These are phyloP conservation scores for Sminthurinus aureus DNA, from an alignment of 2,888 invertebrate species.

Conservation along the genomic window DNA sequence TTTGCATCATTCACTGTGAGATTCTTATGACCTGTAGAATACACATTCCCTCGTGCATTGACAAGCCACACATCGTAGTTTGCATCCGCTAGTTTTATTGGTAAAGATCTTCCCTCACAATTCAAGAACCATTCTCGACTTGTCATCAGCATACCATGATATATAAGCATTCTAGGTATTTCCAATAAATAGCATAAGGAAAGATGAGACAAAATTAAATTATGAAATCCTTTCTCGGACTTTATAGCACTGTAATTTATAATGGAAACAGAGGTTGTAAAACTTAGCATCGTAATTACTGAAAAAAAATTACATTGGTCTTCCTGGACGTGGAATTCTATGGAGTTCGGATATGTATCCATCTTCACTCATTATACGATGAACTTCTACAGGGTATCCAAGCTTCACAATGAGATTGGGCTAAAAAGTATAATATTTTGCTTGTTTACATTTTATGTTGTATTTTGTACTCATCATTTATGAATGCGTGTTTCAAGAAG, in stretches of 20 bases:
- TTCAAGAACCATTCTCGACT: slow-evolving; percentile 31
- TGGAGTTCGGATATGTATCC: slow-evolving; percentile 24
- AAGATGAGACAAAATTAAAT: too few relatives aligned
- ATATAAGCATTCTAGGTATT: not conserved
- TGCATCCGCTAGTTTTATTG: slow-evolving; percentile 12
- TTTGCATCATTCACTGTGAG: slow-evolving; percentile 6
- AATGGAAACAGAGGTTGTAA: too few relatives aligned
- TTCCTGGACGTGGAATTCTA: slow-evolving; percentile 17
- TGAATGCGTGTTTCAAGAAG: too few relatives aligned
- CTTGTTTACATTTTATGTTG: too few relatives aligned
- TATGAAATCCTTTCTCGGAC: too few relatives aligned
- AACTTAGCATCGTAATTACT: too few relatives aligned
- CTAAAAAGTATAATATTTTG: not conserved
- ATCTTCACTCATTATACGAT: slow-evolving; percentile 8
- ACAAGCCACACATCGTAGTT: slow-evolving; percentile 61
- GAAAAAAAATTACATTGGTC: not conserved
- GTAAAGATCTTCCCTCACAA: slow-evolving; percentile 38
- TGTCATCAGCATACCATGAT: slow-evolving; percentile 36
- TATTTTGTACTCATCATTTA: too few relatives aligned
- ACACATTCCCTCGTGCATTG: slow-evolving; percentile 66
- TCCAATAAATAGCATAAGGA: too few relatives aligned
- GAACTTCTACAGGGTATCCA: slow-evolving; percentile 26
- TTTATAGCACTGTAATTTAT: too few relatives aligned
- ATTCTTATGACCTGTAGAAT: slow-evolving; percentile 62
- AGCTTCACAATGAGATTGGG: slow-evolving; percentile 14